These are phyloP conservation scores for Chrysomallon squamiferum DNA, from an alignment of 1,140 invertebrate genomes.

Conservation along the genomic window DNA sequence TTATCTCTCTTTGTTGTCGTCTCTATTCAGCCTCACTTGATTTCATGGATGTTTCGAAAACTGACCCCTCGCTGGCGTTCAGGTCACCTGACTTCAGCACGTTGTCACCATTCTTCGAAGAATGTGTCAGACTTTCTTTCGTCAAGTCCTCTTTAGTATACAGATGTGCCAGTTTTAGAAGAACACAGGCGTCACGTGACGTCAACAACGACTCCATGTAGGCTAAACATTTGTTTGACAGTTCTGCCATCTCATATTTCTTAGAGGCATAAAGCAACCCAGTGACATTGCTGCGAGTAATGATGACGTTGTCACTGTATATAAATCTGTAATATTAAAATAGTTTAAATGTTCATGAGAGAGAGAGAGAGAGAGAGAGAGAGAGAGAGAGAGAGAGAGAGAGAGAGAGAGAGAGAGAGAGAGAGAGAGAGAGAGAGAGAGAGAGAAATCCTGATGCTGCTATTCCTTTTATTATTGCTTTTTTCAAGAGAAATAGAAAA, in stretches of 20 bases:
- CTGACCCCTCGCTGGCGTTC: background rate
- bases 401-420: too few species aligned
- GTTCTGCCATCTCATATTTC: constrained; percentile 80
- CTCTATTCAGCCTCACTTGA: background rate
- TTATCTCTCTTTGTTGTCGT: background rate
- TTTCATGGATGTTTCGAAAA: background rate
- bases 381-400: too few species aligned
- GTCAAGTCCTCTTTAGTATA: constrained; percentile 32
- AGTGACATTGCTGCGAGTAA: constrained; percentile 83
- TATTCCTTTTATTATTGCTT: too few species aligned
- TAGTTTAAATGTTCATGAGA: too few species aligned
- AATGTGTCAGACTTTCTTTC: constrained; percentile 29
- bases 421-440: too few species aligned
- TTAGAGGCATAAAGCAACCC: constrained; percentile 82
- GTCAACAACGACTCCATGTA: constrained; percentile 79
- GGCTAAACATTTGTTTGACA: constrained; percentile 81
- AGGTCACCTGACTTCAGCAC: constrained; percentile 15
- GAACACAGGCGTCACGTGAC: constrained; percentile 75
- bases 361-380: too few species aligned
- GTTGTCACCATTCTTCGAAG: constrained; percentile 8
- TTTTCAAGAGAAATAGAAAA: too few species aligned
- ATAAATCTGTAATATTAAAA: constrained; percentile 38
- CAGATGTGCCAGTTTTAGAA: constrained; percentile 32
- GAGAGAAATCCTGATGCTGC: too few species aligned
- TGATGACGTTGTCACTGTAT: constrained; percentile 31